Conservation (phyloP, 2,113 vertebrate genomes). For the Seriola aureovittata region DNA sequence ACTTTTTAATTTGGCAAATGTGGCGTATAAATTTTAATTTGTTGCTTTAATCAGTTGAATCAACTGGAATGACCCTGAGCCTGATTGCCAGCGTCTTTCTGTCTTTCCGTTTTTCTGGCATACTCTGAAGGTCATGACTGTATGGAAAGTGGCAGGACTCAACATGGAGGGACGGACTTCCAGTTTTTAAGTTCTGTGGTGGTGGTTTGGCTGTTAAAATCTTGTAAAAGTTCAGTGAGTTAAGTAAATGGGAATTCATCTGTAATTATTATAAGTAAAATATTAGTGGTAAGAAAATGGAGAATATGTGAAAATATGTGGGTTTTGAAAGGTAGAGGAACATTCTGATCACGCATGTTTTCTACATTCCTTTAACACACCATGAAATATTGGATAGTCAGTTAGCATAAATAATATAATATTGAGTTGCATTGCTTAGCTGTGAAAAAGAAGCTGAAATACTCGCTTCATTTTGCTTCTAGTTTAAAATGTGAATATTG, state of each 20-base stretch:
- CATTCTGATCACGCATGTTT: not conserved
- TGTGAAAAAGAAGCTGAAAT: not conserved
- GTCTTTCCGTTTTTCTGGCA: conserved; percentile 40
- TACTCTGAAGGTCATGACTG: conserved; percentile 21
- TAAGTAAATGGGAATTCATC: no score
- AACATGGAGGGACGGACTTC: not conserved
- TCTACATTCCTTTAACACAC: not conserved
- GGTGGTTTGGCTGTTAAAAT: conserved; percentile 1
- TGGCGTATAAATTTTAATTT: conserved; percentile 69
- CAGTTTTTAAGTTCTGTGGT: not conserved
- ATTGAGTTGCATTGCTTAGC: not conserved
- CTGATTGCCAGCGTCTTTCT: conserved; percentile 51
- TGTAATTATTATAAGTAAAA: not conserved
- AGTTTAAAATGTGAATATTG: not conserved
- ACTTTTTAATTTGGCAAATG: conserved; percentile 67
- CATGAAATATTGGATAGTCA: no score
- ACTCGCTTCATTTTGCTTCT: not conserved
- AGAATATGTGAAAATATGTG: not conserved
- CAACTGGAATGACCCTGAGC: conserved; percentile 71
- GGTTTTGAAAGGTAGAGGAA: not conserved
- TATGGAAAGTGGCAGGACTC: conserved; percentile 13
- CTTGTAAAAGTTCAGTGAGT: no score
- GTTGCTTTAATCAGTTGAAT: conserved; percentile 70
- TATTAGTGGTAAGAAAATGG: not conserved
- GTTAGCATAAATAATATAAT: no score